A percentile compares a stretch with the other conserved stretches of the same genome.
Conservation (phyloP, 2,797 vertebrate species). For the Acanthurus leucopareius region DNA sequence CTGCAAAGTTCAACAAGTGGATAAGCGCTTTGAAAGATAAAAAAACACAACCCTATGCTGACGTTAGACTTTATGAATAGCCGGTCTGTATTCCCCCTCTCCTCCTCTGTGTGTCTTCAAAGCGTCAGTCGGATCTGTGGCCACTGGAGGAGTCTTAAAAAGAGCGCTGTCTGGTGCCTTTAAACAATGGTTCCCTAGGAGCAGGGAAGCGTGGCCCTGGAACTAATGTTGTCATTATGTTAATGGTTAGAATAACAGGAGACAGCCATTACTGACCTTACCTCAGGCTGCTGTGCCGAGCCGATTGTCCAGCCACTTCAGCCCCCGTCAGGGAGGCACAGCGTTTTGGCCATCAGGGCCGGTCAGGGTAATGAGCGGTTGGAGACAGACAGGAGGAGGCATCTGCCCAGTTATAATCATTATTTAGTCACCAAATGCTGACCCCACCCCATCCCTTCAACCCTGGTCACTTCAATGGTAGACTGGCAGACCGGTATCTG, state of each 20-base stretch:
- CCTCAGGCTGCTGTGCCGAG: constrained; percentile 55
- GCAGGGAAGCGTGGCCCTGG: constrained; percentile 81
- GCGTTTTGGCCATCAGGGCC: constrained; percentile 72
- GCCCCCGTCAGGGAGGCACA: constrained; percentile 37
- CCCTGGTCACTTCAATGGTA: constrained; percentile 38
- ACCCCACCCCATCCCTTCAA: constrained; percentile 3
- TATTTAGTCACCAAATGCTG: constrained; percentile 16
- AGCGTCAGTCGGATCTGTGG: constrained; percentile 53
- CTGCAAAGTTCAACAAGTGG: constrained; percentile 56
- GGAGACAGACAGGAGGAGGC: constrained; percentile 58
- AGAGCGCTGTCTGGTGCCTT: constrained; percentile 57
- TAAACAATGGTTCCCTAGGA: constrained; percentile 80
- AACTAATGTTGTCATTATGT: constrained; percentile 87
- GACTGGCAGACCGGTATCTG: constrained; percentile 55
- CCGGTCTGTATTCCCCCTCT: constrained; percentile 60
- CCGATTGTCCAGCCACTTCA: constrained; percentile 48
- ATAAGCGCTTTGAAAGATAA: constrained; percentile 53
- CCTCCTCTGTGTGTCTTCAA: constrained; percentile 70
- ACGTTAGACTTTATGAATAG: constrained; percentile 66
- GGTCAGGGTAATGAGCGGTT: constrained; percentile 59
- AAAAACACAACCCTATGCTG: constrained; percentile 63
- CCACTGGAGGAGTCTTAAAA: constrained; percentile 54
- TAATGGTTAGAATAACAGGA: constrained; percentile 87
- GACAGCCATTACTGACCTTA: constrained; percentile 74
- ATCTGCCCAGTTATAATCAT: constrained; percentile 72